Evolutionary conservation across 1,140 invertebrate genomes (phyloP).

Genomic region (Coelopa frigida): DNA sequence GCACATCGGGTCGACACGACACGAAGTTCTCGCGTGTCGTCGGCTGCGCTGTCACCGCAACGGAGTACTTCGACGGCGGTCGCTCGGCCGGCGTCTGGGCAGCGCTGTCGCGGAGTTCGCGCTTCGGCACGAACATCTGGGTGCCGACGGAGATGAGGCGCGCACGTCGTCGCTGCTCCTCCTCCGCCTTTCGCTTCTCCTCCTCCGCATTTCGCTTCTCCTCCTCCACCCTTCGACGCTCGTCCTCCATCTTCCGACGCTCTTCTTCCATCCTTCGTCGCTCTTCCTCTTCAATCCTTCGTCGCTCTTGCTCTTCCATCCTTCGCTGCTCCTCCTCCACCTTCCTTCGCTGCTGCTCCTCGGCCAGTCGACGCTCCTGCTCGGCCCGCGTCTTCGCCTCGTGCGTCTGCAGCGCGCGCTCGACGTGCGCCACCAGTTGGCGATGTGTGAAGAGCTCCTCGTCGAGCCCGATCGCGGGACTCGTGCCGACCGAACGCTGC

Average conservation of each 20-base stretch:
- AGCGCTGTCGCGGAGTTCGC: slow-evolving; percentile 25
- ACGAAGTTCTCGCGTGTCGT: slow-evolving; percentile 36
- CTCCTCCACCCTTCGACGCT: slow-evolving; percentile 21
- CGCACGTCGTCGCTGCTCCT: slow-evolving; percentile 22
- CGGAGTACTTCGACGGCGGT: slow-evolving; percentile 20
- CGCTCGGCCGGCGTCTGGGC: slow-evolving; percentile 35
- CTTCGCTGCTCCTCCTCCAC: slow-evolving; percentile 15
- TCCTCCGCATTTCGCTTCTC: slow-evolving; percentile 19
- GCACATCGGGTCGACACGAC: slow-evolving; percentile 41
- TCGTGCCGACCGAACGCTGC: slow-evolving; percentile 22
- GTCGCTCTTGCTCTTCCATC: slow-evolving; percentile 29
- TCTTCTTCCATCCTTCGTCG: slow-evolving; percentile 11
- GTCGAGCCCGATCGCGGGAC: slow-evolving; percentile 13
- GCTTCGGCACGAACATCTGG: slow-evolving; percentile 34
- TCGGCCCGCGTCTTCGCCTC: slow-evolving; percentile 18
- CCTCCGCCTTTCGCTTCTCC: slow-evolving; percentile 4
- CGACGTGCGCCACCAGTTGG: slow-evolving; percentile 13
- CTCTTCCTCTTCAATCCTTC: too few species aligned
- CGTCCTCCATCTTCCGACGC: slow-evolving; percentile 27
- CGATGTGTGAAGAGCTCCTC: slow-evolving; percentile 23
- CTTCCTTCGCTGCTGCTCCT: slow-evolving; percentile 43
- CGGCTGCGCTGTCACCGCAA: slow-evolving; percentile 26
- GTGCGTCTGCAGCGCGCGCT: slow-evolving; percentile 26
- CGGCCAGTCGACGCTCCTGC: slow-evolving; percentile 9
- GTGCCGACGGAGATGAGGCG: slow-evolving; percentile 38